Percentiles rank a stretch among this genome's conserved stretches.
phyloP scores from a whole-genome alignment of 2,797 vertebrate genomes.

The Poeciliopsis turneri region DNA sequence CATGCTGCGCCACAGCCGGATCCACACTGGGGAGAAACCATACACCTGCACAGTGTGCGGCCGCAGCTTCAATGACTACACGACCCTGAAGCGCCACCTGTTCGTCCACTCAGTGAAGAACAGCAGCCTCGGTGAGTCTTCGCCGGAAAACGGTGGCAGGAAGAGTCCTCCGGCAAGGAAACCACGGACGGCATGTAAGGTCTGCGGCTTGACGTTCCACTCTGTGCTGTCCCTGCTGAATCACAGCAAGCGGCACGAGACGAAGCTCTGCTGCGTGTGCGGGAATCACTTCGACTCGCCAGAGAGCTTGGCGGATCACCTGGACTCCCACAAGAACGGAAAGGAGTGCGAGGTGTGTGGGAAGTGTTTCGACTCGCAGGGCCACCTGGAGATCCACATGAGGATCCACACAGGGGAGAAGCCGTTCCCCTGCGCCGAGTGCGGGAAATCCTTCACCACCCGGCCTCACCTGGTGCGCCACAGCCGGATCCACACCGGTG shows the following conservation, averaged over 20 bases:
- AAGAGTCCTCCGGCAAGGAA: background rate
- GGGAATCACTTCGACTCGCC: slow-evolving; percentile 11
- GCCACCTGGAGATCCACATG: slow-evolving; percentile 67
- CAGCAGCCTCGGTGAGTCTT: background rate
- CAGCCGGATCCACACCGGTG: slow-evolving; percentile 64
- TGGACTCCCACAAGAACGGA: slow-evolving; percentile 61
- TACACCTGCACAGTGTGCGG: slow-evolving; percentile 60
- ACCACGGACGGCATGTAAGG: slow-evolving; percentile 40
- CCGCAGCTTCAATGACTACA: slow-evolving; percentile 63
- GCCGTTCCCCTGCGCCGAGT: slow-evolving; percentile 58
- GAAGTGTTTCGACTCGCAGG: slow-evolving; percentile 64
- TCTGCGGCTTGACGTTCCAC: slow-evolving; percentile 62
- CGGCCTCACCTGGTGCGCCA: slow-evolving; percentile 71
- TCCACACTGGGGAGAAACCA: slow-evolving; percentile 54
- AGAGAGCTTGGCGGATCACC: slow-evolving; percentile 47
- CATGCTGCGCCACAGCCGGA: slow-evolving; percentile 66
- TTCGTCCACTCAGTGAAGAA: slow-evolving; percentile 26
- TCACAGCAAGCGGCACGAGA: slow-evolving; percentile 56
- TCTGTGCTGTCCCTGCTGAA: slow-evolving; percentile 61
- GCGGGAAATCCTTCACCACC: slow-evolving; percentile 70
- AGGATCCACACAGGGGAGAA: slow-evolving; percentile 46
- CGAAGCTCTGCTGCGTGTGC: slow-evolving; percentile 41
- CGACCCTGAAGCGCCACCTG: slow-evolving; percentile 59
- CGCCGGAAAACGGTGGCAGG: fast-evolving
- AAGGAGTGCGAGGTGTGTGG: slow-evolving; percentile 69